Base-by-base conservation (phyloP, 2,888 invertebrate species). In the Troides oblongomaculatus region DNA sequence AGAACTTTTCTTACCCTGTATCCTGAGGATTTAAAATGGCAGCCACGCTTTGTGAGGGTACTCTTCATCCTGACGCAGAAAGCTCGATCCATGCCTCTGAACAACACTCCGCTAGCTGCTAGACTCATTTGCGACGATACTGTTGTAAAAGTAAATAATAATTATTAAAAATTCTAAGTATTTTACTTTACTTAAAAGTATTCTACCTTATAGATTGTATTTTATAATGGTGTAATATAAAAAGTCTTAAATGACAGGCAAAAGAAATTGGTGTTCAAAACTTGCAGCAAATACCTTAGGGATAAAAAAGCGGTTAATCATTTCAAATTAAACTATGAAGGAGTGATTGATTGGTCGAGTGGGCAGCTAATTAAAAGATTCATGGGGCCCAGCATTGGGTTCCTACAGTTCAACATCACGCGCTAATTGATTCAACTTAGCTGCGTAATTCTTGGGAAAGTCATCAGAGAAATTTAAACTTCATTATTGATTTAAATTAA, bases 1-100 rank as follows among this genome's bases (percentile, higher is more conserved):
- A 30, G 30, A 30, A 30, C 30, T 73, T 50, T 72, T 71, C 96
- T 95, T 94, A 98, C 98, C 95, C 98, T 95, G 89, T 98, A 98
- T 87, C 98, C 98, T 74, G 98, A 98, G 57, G 98, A 98, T 89
- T 98, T 98, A 90, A 98, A 98, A 88, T 98, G 98, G 85, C 99
- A 99, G 71, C 99, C 99, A 81, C 99, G 94, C 92, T 99, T 99
- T 64, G 99, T 99, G 73, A 99, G 93, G 0, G 99, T 99, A 68
- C 99, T 99, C 87, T 99, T 99, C 99, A 99, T 99, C 76, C 99
- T 94, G 64, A 99, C 94, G 89, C 99, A 99, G 90, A 98, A 98
- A 60, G 98, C 97, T 81, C 98, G 93, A 81, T 98, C 98, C 90
- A 97, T 95, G 57, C 98, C 98, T 84, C 97, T 96, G 90, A 95